Evolutionary conservation across 2,113 vertebrate species (phyloP).

Genomic region (Python bivittatus): DNA sequence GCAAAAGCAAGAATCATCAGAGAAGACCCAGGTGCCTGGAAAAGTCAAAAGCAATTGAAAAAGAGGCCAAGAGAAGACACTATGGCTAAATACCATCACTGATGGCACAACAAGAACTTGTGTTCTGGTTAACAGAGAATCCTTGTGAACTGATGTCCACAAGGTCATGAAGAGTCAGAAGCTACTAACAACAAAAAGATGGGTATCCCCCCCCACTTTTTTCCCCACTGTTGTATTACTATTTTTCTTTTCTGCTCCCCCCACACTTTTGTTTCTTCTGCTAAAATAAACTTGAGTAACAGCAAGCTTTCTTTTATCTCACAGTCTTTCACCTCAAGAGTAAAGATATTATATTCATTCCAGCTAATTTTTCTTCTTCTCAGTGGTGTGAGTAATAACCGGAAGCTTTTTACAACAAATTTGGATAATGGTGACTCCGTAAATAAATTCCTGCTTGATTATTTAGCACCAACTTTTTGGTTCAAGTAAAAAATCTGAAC

Average conservation of each 20-base stretch:
- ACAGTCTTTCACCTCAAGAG: not conserved
- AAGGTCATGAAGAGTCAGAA: not conserved
- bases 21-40: not conserved
- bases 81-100: not conserved
- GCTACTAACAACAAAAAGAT: not conserved
- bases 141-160: not conserved
- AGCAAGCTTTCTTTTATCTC: not conserved
- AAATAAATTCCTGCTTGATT: not conserved
- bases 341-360: not conserved
- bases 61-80: not conserved
- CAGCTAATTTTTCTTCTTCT: not conserved
- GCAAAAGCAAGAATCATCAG: not conserved
- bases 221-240: not conserved
- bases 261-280: not conserved
- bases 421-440: not conserved
- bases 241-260: too few relatives aligned
- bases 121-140: not conserved
- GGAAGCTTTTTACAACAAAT: not conserved
- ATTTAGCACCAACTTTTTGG: not conserved
- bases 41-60: not conserved
- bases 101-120: not conserved
- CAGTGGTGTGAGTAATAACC: not conserved
- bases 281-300: not conserved
- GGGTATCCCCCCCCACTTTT: not conserved
- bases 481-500: not conserved